These are phyloP conservation scores for Stichopus horrens DNA, from an alignment of 53 echinoderm and acorn worm species.

Conservation along the genomic window DNA sequence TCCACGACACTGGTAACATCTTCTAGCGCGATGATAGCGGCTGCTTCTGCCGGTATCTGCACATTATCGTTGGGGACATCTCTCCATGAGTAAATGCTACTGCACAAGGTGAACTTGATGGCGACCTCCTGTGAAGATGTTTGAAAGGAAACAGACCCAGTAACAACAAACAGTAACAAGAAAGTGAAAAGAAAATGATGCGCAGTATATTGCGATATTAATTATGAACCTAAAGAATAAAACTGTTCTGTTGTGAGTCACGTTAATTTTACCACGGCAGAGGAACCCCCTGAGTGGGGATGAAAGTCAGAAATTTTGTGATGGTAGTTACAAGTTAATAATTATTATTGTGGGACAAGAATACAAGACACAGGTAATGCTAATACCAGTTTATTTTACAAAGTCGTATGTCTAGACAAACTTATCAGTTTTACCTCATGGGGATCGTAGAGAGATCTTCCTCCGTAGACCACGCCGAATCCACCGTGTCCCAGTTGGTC, in stretches of 20 bases:
- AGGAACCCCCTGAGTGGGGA: not conserved
- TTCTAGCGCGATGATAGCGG: not conserved
- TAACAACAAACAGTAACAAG: not conserved
- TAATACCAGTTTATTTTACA: not conserved
- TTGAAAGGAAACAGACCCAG: not conserved
- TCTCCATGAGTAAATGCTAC: not conserved
- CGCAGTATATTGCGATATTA: not conserved
- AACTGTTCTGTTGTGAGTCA: not conserved
- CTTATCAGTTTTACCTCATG: not conserved
- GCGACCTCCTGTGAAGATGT: slow-evolving; percentile 9
- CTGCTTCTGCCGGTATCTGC: not conserved
- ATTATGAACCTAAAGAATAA: not conserved
- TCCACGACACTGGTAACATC: slow-evolving; percentile 15
- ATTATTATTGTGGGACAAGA: not conserved
- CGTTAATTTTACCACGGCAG: not conserved
- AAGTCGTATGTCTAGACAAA: not conserved
- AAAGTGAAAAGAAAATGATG: not conserved
- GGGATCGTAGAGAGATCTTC: not conserved
- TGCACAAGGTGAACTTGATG: not conserved
- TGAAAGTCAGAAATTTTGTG: not conserved
- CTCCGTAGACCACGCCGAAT: slow-evolving; percentile 12
- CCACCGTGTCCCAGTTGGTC: slow-evolving; percentile 34
- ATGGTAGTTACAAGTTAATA: not conserved
- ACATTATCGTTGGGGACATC: not conserved
- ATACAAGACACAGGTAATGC: not conserved